These are phyloP conservation scores for Brachymystax lenok DNA, from an alignment of 2,797 vertebrate species.

Conservation along the genomic window DNA sequence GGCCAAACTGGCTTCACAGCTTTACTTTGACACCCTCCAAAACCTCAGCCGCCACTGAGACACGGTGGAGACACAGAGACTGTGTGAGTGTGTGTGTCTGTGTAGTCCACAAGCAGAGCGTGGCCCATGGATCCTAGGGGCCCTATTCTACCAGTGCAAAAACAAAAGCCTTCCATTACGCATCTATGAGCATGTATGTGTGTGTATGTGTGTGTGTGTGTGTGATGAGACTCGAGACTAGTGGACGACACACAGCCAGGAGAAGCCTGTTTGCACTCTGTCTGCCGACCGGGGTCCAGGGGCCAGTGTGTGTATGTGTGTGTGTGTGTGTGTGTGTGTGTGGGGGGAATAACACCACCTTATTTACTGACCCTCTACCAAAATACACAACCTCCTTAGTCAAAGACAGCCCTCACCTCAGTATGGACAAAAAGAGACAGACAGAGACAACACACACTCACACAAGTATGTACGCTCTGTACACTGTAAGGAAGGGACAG, in stretches of 20 bases:
- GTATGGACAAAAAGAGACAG: not conserved
- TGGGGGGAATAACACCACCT: not conserved
- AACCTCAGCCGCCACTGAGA: not conserved
- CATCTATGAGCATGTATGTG: constrained; percentile 28
- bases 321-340: no score
- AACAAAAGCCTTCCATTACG: not conserved
- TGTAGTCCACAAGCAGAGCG: not conserved
- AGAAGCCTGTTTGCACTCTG: constrained; percentile 58
- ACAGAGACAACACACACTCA: not conserved
- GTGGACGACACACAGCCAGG: constrained; percentile 57
- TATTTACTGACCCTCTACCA: not conserved
- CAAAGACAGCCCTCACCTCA: not conserved
- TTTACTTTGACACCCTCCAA: not conserved
- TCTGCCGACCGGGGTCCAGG: not conserved
- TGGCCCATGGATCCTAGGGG: not conserved
- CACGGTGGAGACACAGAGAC: not conserved
- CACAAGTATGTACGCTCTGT: no score
- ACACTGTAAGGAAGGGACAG: no score
- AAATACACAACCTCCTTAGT: not conserved
- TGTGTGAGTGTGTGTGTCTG: not conserved
- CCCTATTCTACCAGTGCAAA: not conserved
- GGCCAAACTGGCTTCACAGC: not conserved
- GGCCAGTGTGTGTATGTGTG: not conserved
- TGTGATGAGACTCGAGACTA: constrained; percentile 16
- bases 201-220: constrained; percentile 35